Evolutionary conservation across 2,113 vertebrate species (phyloP).

Genomic region (Sturnira hondurensis): DNA sequence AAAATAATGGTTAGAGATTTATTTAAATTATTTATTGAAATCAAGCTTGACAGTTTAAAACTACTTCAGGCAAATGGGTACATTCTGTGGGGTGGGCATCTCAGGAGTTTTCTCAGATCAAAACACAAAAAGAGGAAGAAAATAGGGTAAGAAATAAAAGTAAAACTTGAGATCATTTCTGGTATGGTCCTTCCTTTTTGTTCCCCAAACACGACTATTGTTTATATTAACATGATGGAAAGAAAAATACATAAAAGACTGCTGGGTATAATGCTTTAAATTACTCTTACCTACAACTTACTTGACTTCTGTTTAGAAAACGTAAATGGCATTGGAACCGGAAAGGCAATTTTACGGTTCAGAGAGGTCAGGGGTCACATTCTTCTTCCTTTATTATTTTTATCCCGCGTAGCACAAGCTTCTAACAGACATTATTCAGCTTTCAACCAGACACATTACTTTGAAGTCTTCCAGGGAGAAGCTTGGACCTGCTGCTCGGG

Average conservation of each 20-base stretch:
- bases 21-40: not conserved
- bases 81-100: accelerated
- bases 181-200: not conserved
- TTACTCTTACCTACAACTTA: not conserved
- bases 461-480: not conserved
- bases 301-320: slow-evolving; percentile 20
- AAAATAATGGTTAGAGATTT: not conserved
- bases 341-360: not conserved
- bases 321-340: not conserved
- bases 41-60: not conserved
- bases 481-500: not conserved
- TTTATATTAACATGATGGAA: not conserved
- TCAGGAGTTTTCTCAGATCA: not conserved
- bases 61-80: not conserved
- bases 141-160: not conserved
- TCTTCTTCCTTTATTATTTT: not conserved
- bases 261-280: not conserved
- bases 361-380: not conserved
- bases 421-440: not conserved
- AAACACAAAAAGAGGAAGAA: not conserved
- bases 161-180: not conserved
- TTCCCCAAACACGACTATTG: not conserved
- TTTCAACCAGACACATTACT: not conserved
- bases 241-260: not conserved
- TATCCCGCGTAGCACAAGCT: not conserved